phyloP scores from a whole-genome alignment of 1,140 invertebrate genomes.

The Aradophagus sp. region DNA sequence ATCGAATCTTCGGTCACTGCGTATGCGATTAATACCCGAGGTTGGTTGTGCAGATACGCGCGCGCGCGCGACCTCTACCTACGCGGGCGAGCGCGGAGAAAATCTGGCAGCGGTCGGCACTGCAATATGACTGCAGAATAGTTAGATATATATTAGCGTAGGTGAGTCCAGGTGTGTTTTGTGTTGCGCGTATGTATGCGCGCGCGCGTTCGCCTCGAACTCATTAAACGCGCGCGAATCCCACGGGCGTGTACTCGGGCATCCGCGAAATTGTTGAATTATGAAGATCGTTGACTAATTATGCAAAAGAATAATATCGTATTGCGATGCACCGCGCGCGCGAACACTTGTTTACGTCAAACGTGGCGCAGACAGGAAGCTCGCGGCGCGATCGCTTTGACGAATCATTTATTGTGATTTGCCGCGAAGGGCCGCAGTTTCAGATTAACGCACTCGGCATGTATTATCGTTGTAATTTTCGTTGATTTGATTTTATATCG shows the following conservation, averaged over 20 bases:
- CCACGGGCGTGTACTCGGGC: slow-evolving; percentile 39
- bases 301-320: slow-evolving; percentile 50
- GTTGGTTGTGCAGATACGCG: neutral
- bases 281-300: slow-evolving; percentile 56
- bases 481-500: too few species aligned
- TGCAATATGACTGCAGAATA: slow-evolving; percentile 58
- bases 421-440: too few species aligned
- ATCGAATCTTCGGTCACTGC: slow-evolving; percentile 51
- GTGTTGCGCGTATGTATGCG: slow-evolving; percentile 45
- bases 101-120: slow-evolving; percentile 54
- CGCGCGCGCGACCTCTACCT: slow-evolving; percentile 7
- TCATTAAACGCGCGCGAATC: slow-evolving; percentile 50
- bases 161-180: slow-evolving; percentile 58
- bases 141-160: slow-evolving; percentile 56
- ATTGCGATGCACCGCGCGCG: slow-evolving; percentile 24
- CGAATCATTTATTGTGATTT: slow-evolving; percentile 34
- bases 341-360: slow-evolving; percentile 49
- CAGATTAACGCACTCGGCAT: too few species aligned
- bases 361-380: slow-evolving; percentile 7
- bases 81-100: slow-evolving; percentile 34
- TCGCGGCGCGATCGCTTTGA: slow-evolving; percentile 2
- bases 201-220: slow-evolving; percentile 48
- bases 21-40: slow-evolving; percentile 41
- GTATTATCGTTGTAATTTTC: too few species aligned
- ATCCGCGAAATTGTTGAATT: slow-evolving; percentile 55